Conservation (phyloP, 2,113 vertebrate genomes). For the Spea multiplicata region DNA sequence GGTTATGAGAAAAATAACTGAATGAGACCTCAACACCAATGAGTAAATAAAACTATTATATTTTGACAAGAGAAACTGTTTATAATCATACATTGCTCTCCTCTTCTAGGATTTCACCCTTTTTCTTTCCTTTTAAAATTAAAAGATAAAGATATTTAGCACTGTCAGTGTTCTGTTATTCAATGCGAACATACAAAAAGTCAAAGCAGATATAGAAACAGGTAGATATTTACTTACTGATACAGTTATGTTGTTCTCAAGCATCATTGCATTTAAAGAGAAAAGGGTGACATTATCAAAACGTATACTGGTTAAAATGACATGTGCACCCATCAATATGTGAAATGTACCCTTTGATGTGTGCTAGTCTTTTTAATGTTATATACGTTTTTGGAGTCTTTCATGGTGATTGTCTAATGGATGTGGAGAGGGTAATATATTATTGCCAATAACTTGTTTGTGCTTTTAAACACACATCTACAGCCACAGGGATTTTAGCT, state of each 20-base stretch:
- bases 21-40: too few relatives aligned
- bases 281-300: background rate
- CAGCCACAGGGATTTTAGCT: constrained; percentile 33
- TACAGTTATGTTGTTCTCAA: background rate
- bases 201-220: background rate
- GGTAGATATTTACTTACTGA: background rate
- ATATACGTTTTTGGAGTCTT: constrained; percentile 10
- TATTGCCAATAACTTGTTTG: constrained; percentile 36
- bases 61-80: too few relatives aligned
- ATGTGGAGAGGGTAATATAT: constrained; percentile 31
- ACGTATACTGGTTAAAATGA: constrained; percentile 3
- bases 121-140: too few relatives aligned
- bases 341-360: constrained; percentile 41
- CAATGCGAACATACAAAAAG: too few relatives aligned
- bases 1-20: too few relatives aligned
- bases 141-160: too few relatives aligned
- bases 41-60: too few relatives aligned
- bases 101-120: too few relatives aligned
- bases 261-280: background rate
- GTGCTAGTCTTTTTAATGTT: constrained; percentile 1
- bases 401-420: constrained; percentile 39
- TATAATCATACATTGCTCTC: too few relatives aligned
- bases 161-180: too few relatives aligned
- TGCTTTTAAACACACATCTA: constrained; percentile 43
- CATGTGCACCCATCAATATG: constrained; percentile 22